Percentiles rank a stretch among this genome's conserved stretches.
Conservation (phyloP, 2,113 vertebrate genomes). For the Ranitomeya variabilis region DNA sequence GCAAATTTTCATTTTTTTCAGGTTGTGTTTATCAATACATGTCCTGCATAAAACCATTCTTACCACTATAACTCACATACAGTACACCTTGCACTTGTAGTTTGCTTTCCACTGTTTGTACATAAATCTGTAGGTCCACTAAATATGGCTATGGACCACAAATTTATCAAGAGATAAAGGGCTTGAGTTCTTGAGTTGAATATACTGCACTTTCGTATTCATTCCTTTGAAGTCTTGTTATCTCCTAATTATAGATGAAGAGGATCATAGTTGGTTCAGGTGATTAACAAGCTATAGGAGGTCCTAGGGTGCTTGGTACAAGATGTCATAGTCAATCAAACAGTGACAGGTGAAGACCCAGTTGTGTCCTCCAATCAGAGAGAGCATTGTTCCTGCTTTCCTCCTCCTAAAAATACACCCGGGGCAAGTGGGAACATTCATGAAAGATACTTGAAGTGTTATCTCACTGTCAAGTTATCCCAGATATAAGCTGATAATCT, state of each 20-base stretch:
- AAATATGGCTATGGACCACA: too few species aligned
- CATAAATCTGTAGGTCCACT: too few species aligned
- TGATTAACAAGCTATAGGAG: conserved; percentile 57
- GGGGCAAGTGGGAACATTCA: background rate
- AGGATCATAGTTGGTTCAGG: conserved; percentile 54
- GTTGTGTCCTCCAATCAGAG: conserved; percentile 59
- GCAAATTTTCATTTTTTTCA: too few species aligned
- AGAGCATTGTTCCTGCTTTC: conserved; percentile 61
- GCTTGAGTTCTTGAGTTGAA: background rate
- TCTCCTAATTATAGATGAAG: conserved; percentile 48
- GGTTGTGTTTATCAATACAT: too few species aligned
- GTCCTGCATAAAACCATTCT: too few species aligned
- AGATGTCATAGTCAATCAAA: conserved; percentile 61
- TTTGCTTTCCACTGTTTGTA: too few species aligned
- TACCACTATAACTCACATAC: too few species aligned
- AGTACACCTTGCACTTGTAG: too few species aligned
- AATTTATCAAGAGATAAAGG: background rate
- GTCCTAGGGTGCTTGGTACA: conserved; percentile 25
- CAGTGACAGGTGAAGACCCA: conserved; percentile 63
- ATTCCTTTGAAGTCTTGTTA: conserved; percentile 36
- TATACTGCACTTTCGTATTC: conserved; percentile 5
- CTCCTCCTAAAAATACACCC: conserved; percentile 67
- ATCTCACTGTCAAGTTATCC: conserved; percentile 48
- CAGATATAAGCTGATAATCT: conserved; percentile 45
- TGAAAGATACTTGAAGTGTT: background rate